phyloP scores from a whole-genome alignment of 2,113 vertebrate species.

The Mystacornis crossleyi region DNA sequence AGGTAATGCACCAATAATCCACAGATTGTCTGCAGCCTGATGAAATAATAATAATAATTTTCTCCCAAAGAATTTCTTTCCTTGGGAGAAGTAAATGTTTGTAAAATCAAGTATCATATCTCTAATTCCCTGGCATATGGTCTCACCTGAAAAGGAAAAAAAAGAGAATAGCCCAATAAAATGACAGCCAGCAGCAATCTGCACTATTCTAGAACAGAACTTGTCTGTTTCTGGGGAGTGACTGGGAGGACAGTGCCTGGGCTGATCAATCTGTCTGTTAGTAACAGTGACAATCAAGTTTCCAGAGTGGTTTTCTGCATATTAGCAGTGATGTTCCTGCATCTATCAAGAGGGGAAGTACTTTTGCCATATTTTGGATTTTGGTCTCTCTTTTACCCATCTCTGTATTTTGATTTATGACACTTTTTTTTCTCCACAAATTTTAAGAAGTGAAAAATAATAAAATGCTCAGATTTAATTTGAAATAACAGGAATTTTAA shows the following conservation, averaged over 20 bases:
- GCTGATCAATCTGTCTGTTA: neutral
- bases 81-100: neutral
- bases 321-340: neutral
- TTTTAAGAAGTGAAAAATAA: neutral
- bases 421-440: fast-evolving
- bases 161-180: neutral
- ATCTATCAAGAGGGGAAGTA: neutral
- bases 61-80: neutral
- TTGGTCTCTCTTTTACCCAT: neutral
- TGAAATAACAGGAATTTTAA: neutral
- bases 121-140: neutral
- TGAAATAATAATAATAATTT: neutral
- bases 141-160: neutral
- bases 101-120: neutral
- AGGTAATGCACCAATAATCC: neutral
- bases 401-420: neutral
- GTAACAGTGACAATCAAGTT: neutral
- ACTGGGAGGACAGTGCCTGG: neutral
- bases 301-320: neutral
- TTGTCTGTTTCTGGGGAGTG: neutral
- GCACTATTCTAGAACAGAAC: neutral
- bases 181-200: neutral
- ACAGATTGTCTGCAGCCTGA: neutral
- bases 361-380: neutral
- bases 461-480: neutral